Evolutionary conservation across 2,888 invertebrate genomes (phyloP).

Genomic region (Parnassius orleans): DNA sequence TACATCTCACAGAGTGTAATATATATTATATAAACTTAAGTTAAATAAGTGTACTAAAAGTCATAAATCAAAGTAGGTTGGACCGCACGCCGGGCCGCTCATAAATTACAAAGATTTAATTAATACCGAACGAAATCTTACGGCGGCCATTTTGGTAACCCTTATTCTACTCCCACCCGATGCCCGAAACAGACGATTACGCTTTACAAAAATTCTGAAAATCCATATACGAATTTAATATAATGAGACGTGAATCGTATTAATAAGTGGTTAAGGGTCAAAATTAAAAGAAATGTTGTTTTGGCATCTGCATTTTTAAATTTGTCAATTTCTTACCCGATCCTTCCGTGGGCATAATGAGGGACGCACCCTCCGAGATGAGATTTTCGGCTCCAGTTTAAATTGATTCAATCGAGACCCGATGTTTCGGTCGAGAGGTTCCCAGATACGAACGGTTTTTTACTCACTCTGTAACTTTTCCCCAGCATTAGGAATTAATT

Average conservation of each 20-base stretch:
- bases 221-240: conserved; percentile 6
- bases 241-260: conserved; percentile 2
- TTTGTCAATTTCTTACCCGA: conserved; percentile 64
- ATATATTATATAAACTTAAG: conserved; percentile 22
- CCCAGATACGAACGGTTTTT: conserved; percentile 38
- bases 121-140: conserved; percentile 79
- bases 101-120: conserved; percentile 81
- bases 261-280: not conserved
- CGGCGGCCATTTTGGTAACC: conserved; percentile 74
- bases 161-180: conserved; percentile 61
- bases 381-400: conserved; percentile 71
- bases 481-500: conserved; percentile 62
- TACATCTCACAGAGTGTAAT: too few relatives aligned
- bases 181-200: conserved; percentile 75
- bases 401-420: conserved; percentile 77
- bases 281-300: conserved; percentile 27
- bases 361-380: conserved; percentile 74
- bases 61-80: conserved; percentile 69
- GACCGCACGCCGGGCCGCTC: conserved; percentile 60
- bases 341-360: conserved; percentile 77
- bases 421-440: conserved; percentile 66
- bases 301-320: conserved; percentile 37
- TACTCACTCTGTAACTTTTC: conserved; percentile 44
- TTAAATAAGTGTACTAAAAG: conserved; percentile 56
- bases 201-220: conserved; percentile 52